Percentiles rank a stretch among this genome's conserved stretches.
These are phyloP conservation scores for Edolisoma coerulescens DNA, from an alignment of 2,113 vertebrate genomes.

Conservation along the genomic window DNA sequence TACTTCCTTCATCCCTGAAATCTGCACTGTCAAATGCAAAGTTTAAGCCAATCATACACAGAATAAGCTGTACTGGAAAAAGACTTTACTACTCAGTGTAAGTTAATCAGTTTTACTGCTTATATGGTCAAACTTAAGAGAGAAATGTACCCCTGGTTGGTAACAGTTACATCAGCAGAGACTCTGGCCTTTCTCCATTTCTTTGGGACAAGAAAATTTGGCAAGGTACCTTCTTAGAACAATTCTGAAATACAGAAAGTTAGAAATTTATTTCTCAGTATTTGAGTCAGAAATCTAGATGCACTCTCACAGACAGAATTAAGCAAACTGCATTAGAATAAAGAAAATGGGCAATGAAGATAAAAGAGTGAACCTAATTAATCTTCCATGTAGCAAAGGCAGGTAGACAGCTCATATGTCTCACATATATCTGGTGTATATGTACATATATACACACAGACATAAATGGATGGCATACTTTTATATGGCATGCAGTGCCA, in stretches of 20 bases:
- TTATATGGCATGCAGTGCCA: background rate
- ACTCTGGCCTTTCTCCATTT: background rate
- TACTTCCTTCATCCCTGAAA: background rate
- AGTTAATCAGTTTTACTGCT: background rate
- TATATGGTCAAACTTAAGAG: background rate
- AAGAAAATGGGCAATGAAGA: background rate
- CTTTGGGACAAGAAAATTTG: background rate
- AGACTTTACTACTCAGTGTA: background rate
- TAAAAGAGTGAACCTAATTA: background rate
- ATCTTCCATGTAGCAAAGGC: background rate
- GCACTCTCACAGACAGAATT: background rate
- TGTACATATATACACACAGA: accelerated
- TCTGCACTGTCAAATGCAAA: background rate
- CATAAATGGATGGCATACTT: background rate
- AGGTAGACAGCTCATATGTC: background rate
- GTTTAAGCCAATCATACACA: background rate
- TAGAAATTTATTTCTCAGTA: background rate
- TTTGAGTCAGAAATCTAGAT: background rate
- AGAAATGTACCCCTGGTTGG: background rate
- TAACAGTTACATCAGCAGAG: background rate
- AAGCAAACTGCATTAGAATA: background rate
- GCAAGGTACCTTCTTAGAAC: background rate
- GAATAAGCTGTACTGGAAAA: background rate
- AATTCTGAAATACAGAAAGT: background rate
- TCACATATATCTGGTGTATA: background rate